Conservation (phyloP, 2,113 vertebrate species). For the Heterotis niloticus region DNA sequence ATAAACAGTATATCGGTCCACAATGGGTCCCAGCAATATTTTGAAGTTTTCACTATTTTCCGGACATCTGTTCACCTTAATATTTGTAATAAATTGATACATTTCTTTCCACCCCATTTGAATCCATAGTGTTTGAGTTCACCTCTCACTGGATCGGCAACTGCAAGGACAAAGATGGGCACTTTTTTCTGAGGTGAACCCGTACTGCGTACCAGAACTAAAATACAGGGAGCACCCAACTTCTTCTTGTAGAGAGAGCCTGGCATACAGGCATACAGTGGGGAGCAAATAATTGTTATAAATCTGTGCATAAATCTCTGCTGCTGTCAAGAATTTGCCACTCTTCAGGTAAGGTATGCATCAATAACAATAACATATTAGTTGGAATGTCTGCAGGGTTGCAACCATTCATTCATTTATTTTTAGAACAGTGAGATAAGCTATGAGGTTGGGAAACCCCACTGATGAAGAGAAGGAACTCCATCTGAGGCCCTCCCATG, state of each 20-base stretch:
- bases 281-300: constrained; percentile 36
- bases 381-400: constrained; percentile 40
- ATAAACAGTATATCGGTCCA: too few species aligned
- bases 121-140: too few species aligned
- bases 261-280: constrained; percentile 5
- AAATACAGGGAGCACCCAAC: neutral
- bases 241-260: neutral
- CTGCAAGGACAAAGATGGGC: neutral
- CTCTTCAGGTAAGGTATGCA: constrained; percentile 30
- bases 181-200: neutral
- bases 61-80: too few species aligned
- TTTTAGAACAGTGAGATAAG: constrained; percentile 34
- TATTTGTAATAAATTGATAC: too few species aligned
- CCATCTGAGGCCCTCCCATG: neutral
- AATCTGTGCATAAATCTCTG: constrained; percentile 26
- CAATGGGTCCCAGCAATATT: too few species aligned
- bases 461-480: neutral
- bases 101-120: too few species aligned
- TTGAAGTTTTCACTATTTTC: too few species aligned
- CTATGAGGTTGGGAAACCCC: constrained; percentile 29
- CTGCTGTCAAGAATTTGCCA: constrained; percentile 30
- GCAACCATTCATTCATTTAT: constrained; percentile 50
- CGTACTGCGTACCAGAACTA: neutral
- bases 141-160: neutral
- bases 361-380: constrained; percentile 22